A percentile compares a stretch with the other conserved stretches of the same genome.
Conservation (phyloP, 2,113 vertebrate genomes). For the Vicugna pacos region DNA sequence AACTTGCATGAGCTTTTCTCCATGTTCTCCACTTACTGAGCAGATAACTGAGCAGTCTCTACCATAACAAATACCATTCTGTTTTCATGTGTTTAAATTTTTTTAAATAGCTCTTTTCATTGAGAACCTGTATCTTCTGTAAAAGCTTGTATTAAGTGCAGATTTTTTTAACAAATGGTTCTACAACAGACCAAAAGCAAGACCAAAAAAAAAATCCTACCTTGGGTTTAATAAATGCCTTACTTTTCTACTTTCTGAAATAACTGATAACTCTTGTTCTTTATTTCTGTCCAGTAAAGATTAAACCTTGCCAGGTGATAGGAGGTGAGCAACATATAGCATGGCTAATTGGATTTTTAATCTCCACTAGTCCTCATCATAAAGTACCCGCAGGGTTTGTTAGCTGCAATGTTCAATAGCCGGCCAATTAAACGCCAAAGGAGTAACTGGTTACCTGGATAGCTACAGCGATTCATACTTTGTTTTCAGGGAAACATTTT, state of each 20-base stretch:
- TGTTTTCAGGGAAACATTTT: conserved; percentile 44
- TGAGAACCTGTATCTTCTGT: neutral
- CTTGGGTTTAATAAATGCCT: neutral
- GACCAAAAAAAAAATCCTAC: neutral
- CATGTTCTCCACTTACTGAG: too few relatives aligned
- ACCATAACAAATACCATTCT: neutral
- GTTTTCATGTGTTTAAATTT: neutral
- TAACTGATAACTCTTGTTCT: neutral
- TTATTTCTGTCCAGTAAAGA: neutral
- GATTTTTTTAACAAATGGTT: neutral
- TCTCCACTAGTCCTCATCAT: neutral
- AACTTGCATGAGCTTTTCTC: conserved; percentile 20
- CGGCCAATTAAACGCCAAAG: conserved; percentile 49
- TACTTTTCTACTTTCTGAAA: neutral
- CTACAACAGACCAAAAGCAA: neutral
- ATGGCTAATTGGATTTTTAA: conserved; percentile 50
- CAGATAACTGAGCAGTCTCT: neutral
- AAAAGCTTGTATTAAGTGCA: neutral
- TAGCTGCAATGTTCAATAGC: conserved; percentile 21
- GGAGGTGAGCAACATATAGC: neutral
- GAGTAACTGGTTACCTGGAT: conserved; percentile 48
- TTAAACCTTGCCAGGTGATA: neutral
- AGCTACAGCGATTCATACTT: conserved; percentile 28
- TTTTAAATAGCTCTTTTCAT: neutral
- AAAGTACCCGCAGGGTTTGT: neutral